These are phyloP conservation scores for Himantopus leucocephalus DNA, from an alignment of 2,113 vertebrate species.

Conservation along the genomic window DNA sequence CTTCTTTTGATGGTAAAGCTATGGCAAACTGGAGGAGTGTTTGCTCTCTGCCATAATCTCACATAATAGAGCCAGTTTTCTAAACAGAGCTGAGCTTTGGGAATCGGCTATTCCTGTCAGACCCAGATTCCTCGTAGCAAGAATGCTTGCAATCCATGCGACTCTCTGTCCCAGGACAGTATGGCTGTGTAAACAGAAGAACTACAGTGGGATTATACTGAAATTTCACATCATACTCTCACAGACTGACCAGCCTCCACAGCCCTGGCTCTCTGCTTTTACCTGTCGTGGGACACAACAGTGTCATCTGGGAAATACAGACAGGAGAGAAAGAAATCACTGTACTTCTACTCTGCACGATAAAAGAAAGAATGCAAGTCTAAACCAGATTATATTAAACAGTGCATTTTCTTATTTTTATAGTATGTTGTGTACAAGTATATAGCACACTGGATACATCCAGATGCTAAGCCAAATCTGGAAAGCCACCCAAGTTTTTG, in stretches of 20 bases:
- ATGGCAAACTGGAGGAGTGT: background rate
- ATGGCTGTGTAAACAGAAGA: conserved; percentile 38
- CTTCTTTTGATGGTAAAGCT: background rate
- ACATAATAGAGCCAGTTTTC: conserved; percentile 2
- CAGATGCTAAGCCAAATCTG: background rate
- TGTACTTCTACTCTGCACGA: accelerated
- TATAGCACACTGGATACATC: background rate
- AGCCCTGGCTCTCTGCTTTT: background rate
- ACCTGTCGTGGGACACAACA: background rate
- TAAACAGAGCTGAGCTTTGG: conserved; percentile 55
- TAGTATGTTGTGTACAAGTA: background rate
- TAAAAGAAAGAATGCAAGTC: background rate
- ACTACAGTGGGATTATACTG: background rate
- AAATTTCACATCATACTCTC: background rate
- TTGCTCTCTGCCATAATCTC: conserved; percentile 19
- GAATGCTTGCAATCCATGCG: conserved; percentile 40
- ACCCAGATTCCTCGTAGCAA: conserved; percentile 43
- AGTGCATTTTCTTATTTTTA: background rate
- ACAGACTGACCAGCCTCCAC: background rate
- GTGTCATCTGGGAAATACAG: background rate
- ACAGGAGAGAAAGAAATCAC: background rate
- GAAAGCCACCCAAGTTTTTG: background rate
- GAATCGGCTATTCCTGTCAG: conserved; percentile 15
- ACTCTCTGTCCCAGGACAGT: conserved; percentile 29
- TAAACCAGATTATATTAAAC: background rate